These are phyloP conservation scores for Stegodyphus mimosarum DNA, from an alignment of 1,140 invertebrate genomes.

Conservation along the genomic window DNA sequence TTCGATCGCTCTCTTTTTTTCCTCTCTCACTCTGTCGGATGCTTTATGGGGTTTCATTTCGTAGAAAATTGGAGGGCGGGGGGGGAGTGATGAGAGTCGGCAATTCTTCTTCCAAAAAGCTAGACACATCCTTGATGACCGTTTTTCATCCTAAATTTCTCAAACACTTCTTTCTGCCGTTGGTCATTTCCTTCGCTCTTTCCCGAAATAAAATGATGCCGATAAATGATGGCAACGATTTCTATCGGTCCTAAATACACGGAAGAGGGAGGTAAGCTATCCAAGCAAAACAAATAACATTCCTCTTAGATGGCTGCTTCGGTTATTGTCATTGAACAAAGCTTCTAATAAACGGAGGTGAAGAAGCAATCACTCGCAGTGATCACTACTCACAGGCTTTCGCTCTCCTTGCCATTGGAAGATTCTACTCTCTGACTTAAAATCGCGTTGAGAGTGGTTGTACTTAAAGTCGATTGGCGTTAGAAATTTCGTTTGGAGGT, in stretches of 20 bases:
- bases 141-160: slow-evolving; percentile 44
- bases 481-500: background rate
- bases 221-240: slow-evolving; percentile 48
- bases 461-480: background rate
- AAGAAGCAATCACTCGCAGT: background rate
- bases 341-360: background rate
- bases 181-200: slow-evolving; percentile 34
- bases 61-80: slow-evolving; percentile 50
- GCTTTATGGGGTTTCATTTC: slow-evolving; percentile 58
- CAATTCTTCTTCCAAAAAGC: slow-evolving; percentile 50
- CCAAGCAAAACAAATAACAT: slow-evolving; percentile 22
- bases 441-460: background rate
- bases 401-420: too few relatives aligned
- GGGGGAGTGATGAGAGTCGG: slow-evolving; percentile 19
- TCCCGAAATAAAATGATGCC: slow-evolving; percentile 48
- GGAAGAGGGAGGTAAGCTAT: background rate
- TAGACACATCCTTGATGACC: slow-evolving; percentile 48
- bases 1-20: background rate
- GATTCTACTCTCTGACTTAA: too few relatives aligned
- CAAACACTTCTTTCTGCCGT: slow-evolving; percentile 10
- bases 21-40: slow-evolving; percentile 28
- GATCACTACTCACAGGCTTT: background rate
- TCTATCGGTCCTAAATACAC: slow-evolving; percentile 20
- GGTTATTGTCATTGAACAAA: slow-evolving; percentile 17
- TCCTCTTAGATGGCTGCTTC: background rate